Percentiles rank a stretch among this genome's conserved stretches.
Evolutionary conservation across 2,888 invertebrate genomes (phyloP).

Genomic region (Sarcophaga subvicina): DNA sequence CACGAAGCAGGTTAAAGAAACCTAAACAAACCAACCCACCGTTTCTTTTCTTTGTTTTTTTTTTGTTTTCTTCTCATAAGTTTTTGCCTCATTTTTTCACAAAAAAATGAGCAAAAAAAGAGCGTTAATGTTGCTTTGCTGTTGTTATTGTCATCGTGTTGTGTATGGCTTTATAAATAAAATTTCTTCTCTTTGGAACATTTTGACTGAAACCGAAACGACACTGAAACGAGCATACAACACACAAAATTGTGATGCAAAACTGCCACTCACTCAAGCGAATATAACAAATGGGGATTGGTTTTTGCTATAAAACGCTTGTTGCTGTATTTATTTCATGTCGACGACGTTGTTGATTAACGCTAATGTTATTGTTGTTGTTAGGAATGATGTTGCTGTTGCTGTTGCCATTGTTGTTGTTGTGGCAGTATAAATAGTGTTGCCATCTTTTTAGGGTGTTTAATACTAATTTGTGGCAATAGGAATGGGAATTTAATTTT

Average conservation of each 20-base stretch:
- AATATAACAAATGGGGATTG: slow-evolving; percentile 82
- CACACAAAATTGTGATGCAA: slow-evolving; percentile 76
- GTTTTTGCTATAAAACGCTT: slow-evolving; percentile 79
- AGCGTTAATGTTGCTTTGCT: slow-evolving; percentile 42
- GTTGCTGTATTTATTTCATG: slow-evolving; percentile 64
- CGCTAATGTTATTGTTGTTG: not conserved
- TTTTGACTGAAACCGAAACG: slow-evolving; percentile 73
- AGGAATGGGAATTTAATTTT: too few relatives aligned
- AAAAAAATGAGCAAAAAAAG: slow-evolving; percentile 54
- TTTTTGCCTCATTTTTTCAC: slow-evolving; percentile 43
- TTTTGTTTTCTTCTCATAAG: slow-evolving; percentile 9
- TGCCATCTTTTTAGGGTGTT: too few relatives aligned
- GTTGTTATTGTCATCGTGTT: slow-evolving; percentile 19
- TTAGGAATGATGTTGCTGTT: not conserved
- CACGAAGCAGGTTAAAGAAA: slow-evolving; percentile 15
- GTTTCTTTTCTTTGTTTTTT: not conserved
- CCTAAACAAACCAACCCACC: slow-evolving; percentile 69
- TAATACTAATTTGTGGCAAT: too few relatives aligned
- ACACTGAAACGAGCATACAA: slow-evolving; percentile 1
- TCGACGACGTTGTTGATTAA: slow-evolving; percentile 61
- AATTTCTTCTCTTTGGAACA: slow-evolving; percentile 42
- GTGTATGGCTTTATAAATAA: slow-evolving; percentile 40
- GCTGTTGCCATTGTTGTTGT: not conserved
- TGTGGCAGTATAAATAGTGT: too few relatives aligned
- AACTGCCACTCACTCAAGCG: slow-evolving; percentile 81